Evolutionary conservation across 2,888 invertebrate species (phyloP), one percentile per base, ranked within the genome.

Genomic region (Chirona hameri): DNA sequence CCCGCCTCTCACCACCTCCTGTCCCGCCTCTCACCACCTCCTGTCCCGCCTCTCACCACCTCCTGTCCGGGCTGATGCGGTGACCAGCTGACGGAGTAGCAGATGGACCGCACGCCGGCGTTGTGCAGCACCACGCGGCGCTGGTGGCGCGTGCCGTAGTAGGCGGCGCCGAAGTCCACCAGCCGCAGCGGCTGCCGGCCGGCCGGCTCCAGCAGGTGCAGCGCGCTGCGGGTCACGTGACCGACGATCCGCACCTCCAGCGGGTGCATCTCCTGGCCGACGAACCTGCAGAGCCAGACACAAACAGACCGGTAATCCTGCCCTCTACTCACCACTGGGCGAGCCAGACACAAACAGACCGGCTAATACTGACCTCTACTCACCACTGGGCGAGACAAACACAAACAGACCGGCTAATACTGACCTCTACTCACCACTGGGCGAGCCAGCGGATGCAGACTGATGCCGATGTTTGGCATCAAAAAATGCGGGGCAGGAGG

Each of bases 161-260:
- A 89, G 0, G 88, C 88, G 52, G 86, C 86, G 0, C 88, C 87
- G 84, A 90, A 90, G 84, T 89, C 87, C 1, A 90, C 85, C 31
- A 90, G 85, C 9, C 88, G 88, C 81, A 89, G 39, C 15, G 69
- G 69, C 76, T 39, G 39, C 21, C 29, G 31, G 21, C 21, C 24
- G 1, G 76, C 10, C 39, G 76, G 76, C 76, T 76, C 39, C 76
- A 76, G 39, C 76, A 76, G 10, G 31, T 76, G 76, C 39, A 76
- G 76, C 21, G 76, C 15, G 39, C 76, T 76, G 15, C 15, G 29
- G 1, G 76, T 76, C 76, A 76, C 76, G 15, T 21, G 31, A 7
- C 76, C 76, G 39, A 76, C 76, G 21, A 76, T 18, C 12, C 76
- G 76, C 39, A 76, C 76, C 76, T n/a, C n/a, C 39, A 76, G 76